These are phyloP conservation scores for Scolanthus callimorphus DNA, from an alignment of 92 coral and sea anemone species.

Conservation along the genomic window DNA sequence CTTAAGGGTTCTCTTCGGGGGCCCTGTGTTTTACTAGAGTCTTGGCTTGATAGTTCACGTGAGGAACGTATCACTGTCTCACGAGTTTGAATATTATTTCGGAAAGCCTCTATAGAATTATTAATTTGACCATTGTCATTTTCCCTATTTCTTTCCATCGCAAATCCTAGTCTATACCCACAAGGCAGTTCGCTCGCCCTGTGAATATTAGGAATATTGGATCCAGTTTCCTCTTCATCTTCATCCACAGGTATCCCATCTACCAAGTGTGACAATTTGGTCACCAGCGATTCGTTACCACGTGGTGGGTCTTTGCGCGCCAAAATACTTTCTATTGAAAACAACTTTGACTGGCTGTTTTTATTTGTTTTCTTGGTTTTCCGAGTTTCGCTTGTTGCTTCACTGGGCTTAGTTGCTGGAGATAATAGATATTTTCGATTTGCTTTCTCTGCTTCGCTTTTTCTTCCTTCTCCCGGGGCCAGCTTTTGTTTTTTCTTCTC, in stretches of 20 bases:
- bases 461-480: conserved; percentile 89
- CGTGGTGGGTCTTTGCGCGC: conserved; percentile 63
- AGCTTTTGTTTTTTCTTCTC: conserved; percentile 91
- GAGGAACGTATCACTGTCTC: no score
- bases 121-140: background rate
- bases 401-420: background rate
- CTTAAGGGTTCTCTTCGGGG: no score
- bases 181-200: background rate
- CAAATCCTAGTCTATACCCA: background rate
- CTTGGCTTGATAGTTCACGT: no score
- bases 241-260: conserved; percentile 22
- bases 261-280: conserved; percentile 14
- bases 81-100: no score
- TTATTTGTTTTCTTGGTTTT: background rate
- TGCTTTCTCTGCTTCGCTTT: conserved; percentile 72
- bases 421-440: conserved; percentile 17
- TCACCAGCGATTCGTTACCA: conserved; percentile 5
- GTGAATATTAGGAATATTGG: no score
- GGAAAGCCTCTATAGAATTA: no score
- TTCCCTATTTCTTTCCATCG: background rate
- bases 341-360: conserved; percentile 30
- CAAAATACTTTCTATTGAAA: conserved; percentile 77
- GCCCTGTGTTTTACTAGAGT: no score
- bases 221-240: conserved; percentile 2
- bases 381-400: background rate